A percentile compares a stretch with the other conserved stretches of the same genome.
phyloP scores from a whole-genome alignment of 2,888 invertebrate species.

The Drosophila paranaensis region DNA sequence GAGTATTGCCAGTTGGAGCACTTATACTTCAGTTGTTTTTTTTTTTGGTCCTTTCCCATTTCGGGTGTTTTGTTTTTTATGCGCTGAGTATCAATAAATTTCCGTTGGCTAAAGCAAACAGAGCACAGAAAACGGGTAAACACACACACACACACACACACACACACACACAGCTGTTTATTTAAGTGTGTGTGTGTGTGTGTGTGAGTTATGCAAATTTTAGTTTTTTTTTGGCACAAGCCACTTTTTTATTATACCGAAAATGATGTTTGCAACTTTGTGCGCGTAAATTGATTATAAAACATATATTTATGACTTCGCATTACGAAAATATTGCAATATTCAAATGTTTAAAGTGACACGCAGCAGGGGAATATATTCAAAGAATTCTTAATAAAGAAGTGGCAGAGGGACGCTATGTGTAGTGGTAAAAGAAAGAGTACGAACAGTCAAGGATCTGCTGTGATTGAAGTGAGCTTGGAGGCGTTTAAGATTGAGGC shows the following conservation, averaged over 20 bases:
- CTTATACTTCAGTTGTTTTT: conserved; percentile 19
- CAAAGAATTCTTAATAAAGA: neutral
- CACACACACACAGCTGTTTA: conserved; percentile 14
- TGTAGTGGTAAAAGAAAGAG: neutral
- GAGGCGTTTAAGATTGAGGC: too few species aligned
- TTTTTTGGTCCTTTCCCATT: conserved; percentile 54
- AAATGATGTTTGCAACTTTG: neutral
- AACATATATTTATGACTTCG: neutral
- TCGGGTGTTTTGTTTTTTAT: conserved; percentile 42
- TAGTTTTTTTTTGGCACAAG: conserved; percentile 17
- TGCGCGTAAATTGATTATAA: conserved; percentile 6
- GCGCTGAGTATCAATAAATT: conserved; percentile 75
- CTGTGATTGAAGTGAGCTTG: neutral
- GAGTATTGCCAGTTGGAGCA: neutral
- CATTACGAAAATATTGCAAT: conserved; percentile 1
- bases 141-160: conserved; percentile 7
- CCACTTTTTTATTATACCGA: conserved; percentile 4
- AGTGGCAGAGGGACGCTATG: neutral
- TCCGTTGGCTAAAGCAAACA: conserved; percentile 57
- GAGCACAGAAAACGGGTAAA: conserved; percentile 29
- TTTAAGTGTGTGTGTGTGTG: conserved; percentile 3
- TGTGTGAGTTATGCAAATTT: conserved; percentile 17
- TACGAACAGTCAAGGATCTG: neutral
- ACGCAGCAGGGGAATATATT: too few species aligned
- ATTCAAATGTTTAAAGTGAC: neutral